Evolutionary conservation across 2,113 vertebrate species (phyloP).

Genomic region (Lipotes vexillifer): DNA sequence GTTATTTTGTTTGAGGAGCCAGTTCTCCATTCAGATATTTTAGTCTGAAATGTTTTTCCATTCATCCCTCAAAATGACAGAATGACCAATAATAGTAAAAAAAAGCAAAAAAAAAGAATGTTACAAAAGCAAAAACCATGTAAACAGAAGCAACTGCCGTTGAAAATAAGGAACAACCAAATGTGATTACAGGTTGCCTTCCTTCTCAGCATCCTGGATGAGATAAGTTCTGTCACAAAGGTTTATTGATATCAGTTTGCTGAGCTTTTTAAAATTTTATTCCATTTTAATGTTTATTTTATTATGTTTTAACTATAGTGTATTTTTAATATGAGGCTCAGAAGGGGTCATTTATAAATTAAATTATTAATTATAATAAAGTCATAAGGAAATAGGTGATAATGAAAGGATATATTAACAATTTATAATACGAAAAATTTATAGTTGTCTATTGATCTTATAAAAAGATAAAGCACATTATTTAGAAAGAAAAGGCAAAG

Average conservation of each 20-base stretch:
- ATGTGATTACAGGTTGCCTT: constrained; percentile 16
- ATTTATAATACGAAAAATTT: constrained; percentile 49
- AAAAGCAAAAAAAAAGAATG: neutral
- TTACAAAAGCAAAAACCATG: neutral
- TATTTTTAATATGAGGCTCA: constrained; percentile 65
- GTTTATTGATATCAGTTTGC: constrained; percentile 53
- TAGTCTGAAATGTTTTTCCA: neutral
- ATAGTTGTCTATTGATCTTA: neutral
- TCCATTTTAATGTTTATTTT: constrained; percentile 68
- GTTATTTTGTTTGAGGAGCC: constrained; percentile 30
- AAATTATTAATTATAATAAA: constrained; percentile 69
- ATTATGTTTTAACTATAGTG: constrained; percentile 63
- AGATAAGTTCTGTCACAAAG: neutral
- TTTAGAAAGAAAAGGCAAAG: neutral
- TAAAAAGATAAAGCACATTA: neutral
- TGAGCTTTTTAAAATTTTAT: constrained; percentile 65
- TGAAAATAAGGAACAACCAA: neutral
- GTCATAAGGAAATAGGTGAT: constrained; percentile 32
- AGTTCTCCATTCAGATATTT: constrained; percentile 21
- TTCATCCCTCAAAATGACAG: constrained; percentile 46
- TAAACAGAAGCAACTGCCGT: neutral
- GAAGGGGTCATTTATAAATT: constrained; percentile 53
- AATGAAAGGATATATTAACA: constrained; percentile 52
- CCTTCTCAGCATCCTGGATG: neutral
- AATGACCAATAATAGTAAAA: neutral